phyloP scores from a whole-genome alignment of 2,113 vertebrate genomes.

The Mellivora capensis region DNA sequence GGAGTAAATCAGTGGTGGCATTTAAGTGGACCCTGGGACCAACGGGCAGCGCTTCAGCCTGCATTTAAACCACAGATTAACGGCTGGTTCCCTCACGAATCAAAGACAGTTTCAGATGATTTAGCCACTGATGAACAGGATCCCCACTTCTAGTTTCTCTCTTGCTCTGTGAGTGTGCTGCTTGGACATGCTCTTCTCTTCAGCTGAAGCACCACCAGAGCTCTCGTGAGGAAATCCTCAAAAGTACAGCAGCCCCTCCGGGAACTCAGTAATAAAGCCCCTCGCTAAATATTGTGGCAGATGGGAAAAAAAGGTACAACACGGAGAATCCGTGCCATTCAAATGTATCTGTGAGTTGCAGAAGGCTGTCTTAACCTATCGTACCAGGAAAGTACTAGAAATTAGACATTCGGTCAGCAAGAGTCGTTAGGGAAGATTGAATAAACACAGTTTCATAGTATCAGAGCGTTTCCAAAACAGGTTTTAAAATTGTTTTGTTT shows the following conservation, averaged over 20 bases:
- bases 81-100: neutral
- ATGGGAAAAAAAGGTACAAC: neutral
- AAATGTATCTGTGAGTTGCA: neutral
- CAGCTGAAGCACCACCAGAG: neutral
- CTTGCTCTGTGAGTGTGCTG: neutral
- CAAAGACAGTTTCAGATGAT: neutral
- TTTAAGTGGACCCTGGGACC: neutral
- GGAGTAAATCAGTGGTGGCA: neutral
- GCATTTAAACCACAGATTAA: neutral
- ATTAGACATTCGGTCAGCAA: neutral
- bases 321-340: neutral
- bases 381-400: neutral
- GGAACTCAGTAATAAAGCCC: neutral
- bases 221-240: neutral
- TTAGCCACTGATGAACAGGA: neutral
- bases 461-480: neutral
- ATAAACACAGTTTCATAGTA: neutral
- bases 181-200: neutral
- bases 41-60: neutral
- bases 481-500: neutral
- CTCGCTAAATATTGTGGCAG: accelerated
- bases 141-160: neutral
- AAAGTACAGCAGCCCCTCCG: neutral
- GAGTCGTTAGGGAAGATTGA: neutral
- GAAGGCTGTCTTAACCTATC: neutral